These are phyloP conservation scores for Coracias cyanogaster DNA, from an alignment of 2,797 vertebrate genomes.

Conservation along the genomic window DNA sequence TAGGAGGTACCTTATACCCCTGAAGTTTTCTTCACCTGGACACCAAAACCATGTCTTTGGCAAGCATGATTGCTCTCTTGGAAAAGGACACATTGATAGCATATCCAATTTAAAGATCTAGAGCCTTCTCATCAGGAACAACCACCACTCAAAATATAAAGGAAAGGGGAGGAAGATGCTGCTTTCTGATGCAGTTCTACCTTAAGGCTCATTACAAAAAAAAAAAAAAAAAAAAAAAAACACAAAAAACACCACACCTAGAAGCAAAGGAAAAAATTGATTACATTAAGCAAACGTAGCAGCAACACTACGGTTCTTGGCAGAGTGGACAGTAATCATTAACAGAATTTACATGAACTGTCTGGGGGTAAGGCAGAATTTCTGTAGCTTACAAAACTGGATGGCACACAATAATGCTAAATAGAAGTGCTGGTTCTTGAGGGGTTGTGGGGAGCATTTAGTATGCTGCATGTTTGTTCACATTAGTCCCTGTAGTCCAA, in stretches of 20 bases:
- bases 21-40: not conserved
- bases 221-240: too few species aligned
- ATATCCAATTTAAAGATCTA: not conserved
- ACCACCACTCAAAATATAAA: not conserved
- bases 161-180: not conserved
- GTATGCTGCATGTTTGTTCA: constrained; percentile 30
- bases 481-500: constrained; percentile 40
- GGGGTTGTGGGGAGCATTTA: not conserved
- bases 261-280: not conserved
- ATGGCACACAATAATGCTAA: not conserved
- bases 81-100: not conserved
- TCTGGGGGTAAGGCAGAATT: not conserved
- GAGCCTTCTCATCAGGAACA: not conserved
- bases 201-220: not conserved
- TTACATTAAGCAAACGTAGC: not conserved
- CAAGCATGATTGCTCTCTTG: not conserved
- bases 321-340: not conserved
- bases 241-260: too few species aligned
- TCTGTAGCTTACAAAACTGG: not conserved
- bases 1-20: not conserved
- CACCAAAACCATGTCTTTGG: not conserved
- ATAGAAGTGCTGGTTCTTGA: constrained; percentile 21
- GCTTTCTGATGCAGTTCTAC: not conserved
- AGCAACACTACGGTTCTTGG: not conserved
- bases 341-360: constrained; percentile 26